Percentiles rank a stretch among this genome's conserved stretches.
Evolutionary conservation across 1,140 invertebrate genomes (phyloP).

Genomic region (Plectus sambesii): DNA sequence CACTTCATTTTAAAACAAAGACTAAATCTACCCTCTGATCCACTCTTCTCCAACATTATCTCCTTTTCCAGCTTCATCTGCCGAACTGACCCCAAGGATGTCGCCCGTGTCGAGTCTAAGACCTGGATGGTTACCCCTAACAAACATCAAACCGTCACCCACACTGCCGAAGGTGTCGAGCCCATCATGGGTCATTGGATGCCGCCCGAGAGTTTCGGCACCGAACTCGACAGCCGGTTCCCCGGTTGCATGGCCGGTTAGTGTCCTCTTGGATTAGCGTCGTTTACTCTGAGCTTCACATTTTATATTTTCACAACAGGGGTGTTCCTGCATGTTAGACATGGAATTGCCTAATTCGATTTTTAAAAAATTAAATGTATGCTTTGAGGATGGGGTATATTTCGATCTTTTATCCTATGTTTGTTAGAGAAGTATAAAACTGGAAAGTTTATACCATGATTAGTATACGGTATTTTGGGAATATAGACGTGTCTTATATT

Average conservation of each 20-base stretch:
- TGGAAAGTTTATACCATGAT: no score
- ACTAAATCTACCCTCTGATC: conserved; percentile 33
- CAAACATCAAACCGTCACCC: conserved; percentile 62
- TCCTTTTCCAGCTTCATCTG: conserved; percentile 67
- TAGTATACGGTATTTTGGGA: no score
- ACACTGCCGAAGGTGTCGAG: conserved; percentile 54
- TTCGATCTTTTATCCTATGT: no score
- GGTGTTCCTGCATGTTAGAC: no score
- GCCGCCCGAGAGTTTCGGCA: conserved; percentile 51
- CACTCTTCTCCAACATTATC: conserved; percentile 14
- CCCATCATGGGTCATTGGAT: conserved; percentile 83
- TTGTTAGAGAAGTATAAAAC: no score
- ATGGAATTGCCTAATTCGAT: no score
- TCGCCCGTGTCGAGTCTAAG: conserved; percentile 81
- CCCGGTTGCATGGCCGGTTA: conserved; percentile 82
- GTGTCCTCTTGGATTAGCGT: conserved; percentile 6
- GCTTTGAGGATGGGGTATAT: no score
- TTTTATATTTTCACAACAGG: conserved; percentile 6
- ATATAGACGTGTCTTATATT: no score
- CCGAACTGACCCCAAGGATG: conserved; percentile 83
- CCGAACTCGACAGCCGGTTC: conserved; percentile 59
- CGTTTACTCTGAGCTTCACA: neutral
- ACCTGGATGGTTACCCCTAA: conserved; percentile 79
- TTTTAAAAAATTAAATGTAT: no score
- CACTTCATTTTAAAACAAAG: conserved; percentile 48